Evolutionary conservation across 2,888 invertebrate genomes (phyloP), one percentile per base, ranked within the genome.

Genomic region (Yponomeuta plumbellus): DNA sequence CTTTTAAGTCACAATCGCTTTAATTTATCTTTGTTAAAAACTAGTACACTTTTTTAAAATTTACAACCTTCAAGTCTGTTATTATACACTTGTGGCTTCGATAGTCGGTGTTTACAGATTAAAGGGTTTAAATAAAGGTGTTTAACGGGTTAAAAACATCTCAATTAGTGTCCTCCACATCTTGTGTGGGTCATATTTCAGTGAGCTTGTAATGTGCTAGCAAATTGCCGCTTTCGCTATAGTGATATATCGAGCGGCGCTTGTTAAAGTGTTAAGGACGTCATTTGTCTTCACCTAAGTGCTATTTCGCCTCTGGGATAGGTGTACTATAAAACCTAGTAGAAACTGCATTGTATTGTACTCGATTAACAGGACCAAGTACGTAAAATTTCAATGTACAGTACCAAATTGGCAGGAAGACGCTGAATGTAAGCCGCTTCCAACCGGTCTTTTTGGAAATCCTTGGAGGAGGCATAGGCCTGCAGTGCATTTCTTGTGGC

Each of bases 91-190:
- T 59, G 59, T 59, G 13, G 23, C 59, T 59, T 59, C 21, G 57
- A 57, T 22, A 21, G n/a, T n/a, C 61, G 61, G n/a, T 61, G 26
- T n/a, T 34, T 26, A 34, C 34, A 23, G 61, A 23, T 61, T 61
- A 61, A 26, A 61, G 61, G 61, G 61, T 11, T 23, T n/a, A 61
- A 23, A 58, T 80, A 77, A 76, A 73, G 73, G 74, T 74, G 71
- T 77, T 80, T 79, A 80, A 76, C 75, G 77, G 72, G 20, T 59
- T 23, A 66, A 75, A 79, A 77, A 78, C 79, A 77, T 82, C 83
- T 84, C 84, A 82, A 84, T 84, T 81, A 83, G 73, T 68, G 69
- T 67, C 59, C 21, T 21, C 11, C 22, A 11, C 23, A 10, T 23
- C 59, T 59, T 11, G 22, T 21, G 59, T 17, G 13, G 44, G 44